These are phyloP conservation scores for Athene cunicularia DNA, from an alignment of 2,113 vertebrate genomes.

Conservation along the genomic window DNA sequence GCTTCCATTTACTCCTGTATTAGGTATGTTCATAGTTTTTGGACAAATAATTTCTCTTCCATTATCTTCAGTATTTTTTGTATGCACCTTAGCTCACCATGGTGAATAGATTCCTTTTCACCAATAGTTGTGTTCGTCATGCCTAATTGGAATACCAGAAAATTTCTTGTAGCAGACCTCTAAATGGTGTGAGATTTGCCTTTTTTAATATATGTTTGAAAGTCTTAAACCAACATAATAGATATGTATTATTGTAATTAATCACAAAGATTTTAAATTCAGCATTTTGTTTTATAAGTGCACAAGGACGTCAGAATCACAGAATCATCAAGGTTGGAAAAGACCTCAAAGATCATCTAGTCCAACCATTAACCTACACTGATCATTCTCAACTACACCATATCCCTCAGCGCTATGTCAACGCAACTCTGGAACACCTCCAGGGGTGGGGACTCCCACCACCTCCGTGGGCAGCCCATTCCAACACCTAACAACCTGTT, in stretches of 20 bases:
- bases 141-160: background rate
- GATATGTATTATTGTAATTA: background rate
- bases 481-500: too few species aligned
- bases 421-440: too few species aligned
- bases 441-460: too few species aligned
- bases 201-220: background rate
- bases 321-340: too few species aligned
- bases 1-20: background rate
- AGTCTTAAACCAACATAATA: background rate
- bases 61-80: background rate
- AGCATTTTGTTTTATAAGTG: background rate
- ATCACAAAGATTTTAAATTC: background rate
- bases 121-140: background rate
- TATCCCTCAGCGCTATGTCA: too few species aligned
- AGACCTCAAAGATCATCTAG: too few species aligned
- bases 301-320: background rate
- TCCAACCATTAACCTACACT: too few species aligned
- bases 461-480: too few species aligned
- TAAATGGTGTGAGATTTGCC: background rate
- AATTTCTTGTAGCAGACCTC: background rate
- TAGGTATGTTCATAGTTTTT: background rate
- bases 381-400: too few species aligned
- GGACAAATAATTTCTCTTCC: background rate
- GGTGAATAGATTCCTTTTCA: background rate
- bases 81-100: background rate